Percentiles rank a stretch among this genome's conserved stretches.
These are phyloP conservation scores for Mola mola DNA, from an alignment of 2,113 vertebrate genomes.

Conservation along the genomic window DNA sequence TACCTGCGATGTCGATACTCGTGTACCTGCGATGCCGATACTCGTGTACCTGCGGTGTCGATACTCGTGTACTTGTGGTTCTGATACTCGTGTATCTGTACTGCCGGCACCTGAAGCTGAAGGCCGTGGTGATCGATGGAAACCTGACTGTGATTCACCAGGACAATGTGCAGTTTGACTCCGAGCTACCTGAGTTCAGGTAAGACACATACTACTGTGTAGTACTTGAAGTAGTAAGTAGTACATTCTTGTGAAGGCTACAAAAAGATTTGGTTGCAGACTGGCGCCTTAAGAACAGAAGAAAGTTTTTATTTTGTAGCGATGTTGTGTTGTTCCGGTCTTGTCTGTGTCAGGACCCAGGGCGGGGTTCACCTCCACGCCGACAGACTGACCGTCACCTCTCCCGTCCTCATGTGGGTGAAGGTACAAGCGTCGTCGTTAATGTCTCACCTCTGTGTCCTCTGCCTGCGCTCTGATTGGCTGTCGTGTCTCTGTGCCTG, in stretches of 20 bases:
- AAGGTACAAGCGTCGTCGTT: slow-evolving; percentile 81
- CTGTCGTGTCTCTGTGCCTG: not conserved
- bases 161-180: slow-evolving; percentile 89
- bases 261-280: no score
- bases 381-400: slow-evolving; percentile 90
- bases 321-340: not conserved
- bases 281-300: no score
- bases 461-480: slow-evolving; percentile 2
- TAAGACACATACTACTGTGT: slow-evolving; percentile 50
- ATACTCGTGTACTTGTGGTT: no score
- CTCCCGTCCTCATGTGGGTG: slow-evolving; percentile 96
- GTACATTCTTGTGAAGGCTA: no score
- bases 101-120: slow-evolving; percentile 81
- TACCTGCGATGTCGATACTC: no score
- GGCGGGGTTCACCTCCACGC: slow-evolving; percentile 88
- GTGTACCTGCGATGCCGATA: no score
- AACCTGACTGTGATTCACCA: slow-evolving; percentile 86
- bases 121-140: slow-evolving; percentile 88
- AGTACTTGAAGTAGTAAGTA: no score
- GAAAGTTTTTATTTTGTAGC: not conserved
- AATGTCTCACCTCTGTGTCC: not conserved
- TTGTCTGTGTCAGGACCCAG: slow-evolving; percentile 84
- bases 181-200: slow-evolving; percentile 90
- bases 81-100: not conserved
- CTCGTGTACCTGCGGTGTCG: no score